Evolutionary conservation across 2,797 vertebrate species (phyloP), one percentile per base, ranked within the genome.

Genomic region (Thripadectes ignobilis): DNA sequence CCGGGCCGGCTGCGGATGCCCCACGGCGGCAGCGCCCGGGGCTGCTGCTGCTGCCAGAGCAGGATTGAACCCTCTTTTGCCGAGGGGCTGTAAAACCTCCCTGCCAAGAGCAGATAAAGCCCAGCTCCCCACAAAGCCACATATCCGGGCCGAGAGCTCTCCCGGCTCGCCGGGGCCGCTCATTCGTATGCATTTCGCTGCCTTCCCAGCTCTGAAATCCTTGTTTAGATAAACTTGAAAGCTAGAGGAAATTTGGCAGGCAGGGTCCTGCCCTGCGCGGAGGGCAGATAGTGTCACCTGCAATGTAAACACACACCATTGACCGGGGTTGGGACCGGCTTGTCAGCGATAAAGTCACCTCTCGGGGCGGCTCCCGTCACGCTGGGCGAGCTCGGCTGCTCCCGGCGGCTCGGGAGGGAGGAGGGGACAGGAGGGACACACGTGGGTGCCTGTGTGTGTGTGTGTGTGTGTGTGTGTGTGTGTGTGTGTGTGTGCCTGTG

Each of bases 191-290:
- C 51, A 9, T 41, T 43, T 36, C 78, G 12, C 71, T 72, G 87
- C 89, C 69, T 82, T 26, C 27, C 75, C 71, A 1, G 4, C 90
- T 55, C 73, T 7, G 48, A 46, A 76, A 51, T 10, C 87, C 71
- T 24, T 97, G 98, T 97, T 98, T 98, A 98, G 98, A 98, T 98
- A 98, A 98, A 98, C 46, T n/a, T 96, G 98, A 97, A 49, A 95
- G 94, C 77, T 21, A 41, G 34, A 59, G 95, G 95, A 74, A 69
- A 57, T 72, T 72, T 96, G 97, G 98, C 97, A 93, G 96, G 97
- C 93, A 86, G 94, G 83, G 94, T 97, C 98, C 96, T 97, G 96
- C 97, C 98, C 98, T 91, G 94, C 95, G 85, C 95, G 91, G 97
- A 97, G 98, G 97, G 97, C 95, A 92, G 96, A 97, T 89, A 96